Base-by-base conservation (phyloP, 1,140 invertebrate genomes). In the Samia ricini region DNA sequence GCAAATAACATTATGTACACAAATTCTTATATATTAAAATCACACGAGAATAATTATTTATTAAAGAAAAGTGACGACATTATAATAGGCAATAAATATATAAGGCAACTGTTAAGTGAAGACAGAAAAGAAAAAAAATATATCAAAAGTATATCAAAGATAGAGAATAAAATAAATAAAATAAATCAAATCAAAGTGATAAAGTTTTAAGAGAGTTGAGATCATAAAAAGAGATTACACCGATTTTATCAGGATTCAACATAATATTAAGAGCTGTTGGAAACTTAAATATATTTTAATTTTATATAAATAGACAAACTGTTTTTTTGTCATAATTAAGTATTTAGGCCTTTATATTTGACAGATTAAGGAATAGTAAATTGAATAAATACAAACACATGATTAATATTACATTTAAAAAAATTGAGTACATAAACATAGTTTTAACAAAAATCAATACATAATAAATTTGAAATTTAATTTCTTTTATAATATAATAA, bases 1-100 rank as follows among this genome's bases (percentile, higher is more conserved):
- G 72, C 69, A 74, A 74, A 71, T 71, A 72, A 74, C 70, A 68
- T 58, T 77, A 76, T 75, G 72, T 60, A 71, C 65, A 54, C 33
- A 42, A 12, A n/a, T n/a, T 15, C 1, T 29, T 1, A 29, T 29
- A 29, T 29, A 29, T 29, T 5, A 8, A 29, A 29, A 10, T 42
- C 12, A 42, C 12, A 15, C 33, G 12, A 42, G 12, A n/a, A n/a
- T 42, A 42, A 42, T 42, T 42, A 4, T 4, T 4, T n/a, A n/a
- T n/a, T n/a, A n/a, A n/a, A n/a, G n/a, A n/a, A n/a, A n/a, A n/a
- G n/a, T n/a, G n/a, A n/a, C n/a, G n/a, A n/a, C n/a, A n/a, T n/a
- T n/a, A n/a, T n/a, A n/a, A n/a, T n/a, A n/a, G n/a, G n/a, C n/a
- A n/a, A n/a, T n/a, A n/a, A n/a, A n/a, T n/a, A n/a, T n/a, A n/a